Evolutionary conservation across 2,888 invertebrate genomes (phyloP).

Genomic region (Blera fallax): DNA sequence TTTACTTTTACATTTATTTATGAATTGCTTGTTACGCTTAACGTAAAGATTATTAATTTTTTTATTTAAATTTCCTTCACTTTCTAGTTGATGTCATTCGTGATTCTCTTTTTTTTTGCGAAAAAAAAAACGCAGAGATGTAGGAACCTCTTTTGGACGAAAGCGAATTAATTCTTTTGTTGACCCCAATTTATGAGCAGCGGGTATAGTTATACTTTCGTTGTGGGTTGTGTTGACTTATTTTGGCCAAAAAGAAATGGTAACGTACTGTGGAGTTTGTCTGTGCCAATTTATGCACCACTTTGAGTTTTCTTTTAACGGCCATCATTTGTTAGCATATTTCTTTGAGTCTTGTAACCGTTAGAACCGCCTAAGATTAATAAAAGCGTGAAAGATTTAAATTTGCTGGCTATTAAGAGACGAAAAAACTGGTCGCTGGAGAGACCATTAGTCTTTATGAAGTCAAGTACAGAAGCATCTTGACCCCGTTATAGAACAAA

Average conservation of each 20-base stretch:
- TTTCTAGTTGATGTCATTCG: slow-evolving; percentile 38
- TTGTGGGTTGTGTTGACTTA: not conserved
- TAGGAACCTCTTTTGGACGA: not conserved
- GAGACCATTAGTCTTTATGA: no score
- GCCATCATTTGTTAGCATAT: no score
- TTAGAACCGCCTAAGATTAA: not conserved
- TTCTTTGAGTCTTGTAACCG: not conserved
- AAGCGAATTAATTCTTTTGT: slow-evolving; percentile 21
- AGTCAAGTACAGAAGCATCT: no score
- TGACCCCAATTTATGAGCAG: not conserved
- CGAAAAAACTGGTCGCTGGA: no score
- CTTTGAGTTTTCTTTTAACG: not conserved
- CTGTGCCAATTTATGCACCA: not conserved
- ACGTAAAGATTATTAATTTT: not conserved
- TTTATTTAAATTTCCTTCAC: slow-evolving; percentile 24
- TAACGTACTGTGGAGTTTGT: not conserved
- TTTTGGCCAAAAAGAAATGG: not conserved
- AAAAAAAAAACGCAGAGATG: not conserved
- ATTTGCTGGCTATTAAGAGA: not conserved
- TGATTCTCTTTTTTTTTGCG: not conserved
- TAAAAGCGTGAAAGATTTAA: not conserved
- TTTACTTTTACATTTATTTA: not conserved
- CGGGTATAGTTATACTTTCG: not conserved
- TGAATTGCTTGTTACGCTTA: not conserved
- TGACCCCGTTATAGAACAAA: no score